Base-by-base conservation (phyloP, 2,113 vertebrate genomes). In the Lamprotornis superbus region DNA sequence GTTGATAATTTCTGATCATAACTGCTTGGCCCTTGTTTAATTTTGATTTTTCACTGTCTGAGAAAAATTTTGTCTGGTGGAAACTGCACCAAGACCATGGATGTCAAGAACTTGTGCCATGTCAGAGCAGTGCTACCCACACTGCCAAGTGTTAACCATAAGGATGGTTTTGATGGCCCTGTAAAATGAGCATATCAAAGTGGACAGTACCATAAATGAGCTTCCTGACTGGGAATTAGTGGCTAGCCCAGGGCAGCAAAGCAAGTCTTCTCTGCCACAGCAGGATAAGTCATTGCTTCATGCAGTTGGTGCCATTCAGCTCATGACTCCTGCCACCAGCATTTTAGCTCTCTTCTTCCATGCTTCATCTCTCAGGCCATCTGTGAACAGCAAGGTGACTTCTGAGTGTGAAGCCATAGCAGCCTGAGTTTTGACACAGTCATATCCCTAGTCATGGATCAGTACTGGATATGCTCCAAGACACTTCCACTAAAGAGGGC, bases 351-450 rank as follows among this genome's bases (percentile, higher is more conserved):
- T 53, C 68, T 80, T 73, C 56, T 79, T 83, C 88, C 69, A 96
- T 94, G 93, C 92, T 96, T 93, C 96, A 93, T 94, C 55, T 94
- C 92, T 97, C 94, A 77, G 91, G 63, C 97, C 95, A 97, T 97
- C 96, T 97, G 96, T 68, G 39, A 39, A 74, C 23, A 85, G 73
- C 87, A 93, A 95, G 93, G 91, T 97, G 93, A 94, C 96, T 94
- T 87, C 17, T 1, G 52, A 82, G 59, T 70, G 68, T 40, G 81
- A 89, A 94, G 69, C 52, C 76, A 25, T 77, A 57, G 92, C 89
- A 93, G 91, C 49, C 69, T 84, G 80, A n/a, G 40, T 95, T 94
- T 90, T 80, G 71, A 78, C 68, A 60, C 15, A 35, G 40, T 7
- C 46, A 3, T 28, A 86, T 53, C 84, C 63, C 37, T 15, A 91